Evolutionary conservation across 2,797 vertebrate species (phyloP).

Genomic region (Hydrocynus forskahlii): DNA sequence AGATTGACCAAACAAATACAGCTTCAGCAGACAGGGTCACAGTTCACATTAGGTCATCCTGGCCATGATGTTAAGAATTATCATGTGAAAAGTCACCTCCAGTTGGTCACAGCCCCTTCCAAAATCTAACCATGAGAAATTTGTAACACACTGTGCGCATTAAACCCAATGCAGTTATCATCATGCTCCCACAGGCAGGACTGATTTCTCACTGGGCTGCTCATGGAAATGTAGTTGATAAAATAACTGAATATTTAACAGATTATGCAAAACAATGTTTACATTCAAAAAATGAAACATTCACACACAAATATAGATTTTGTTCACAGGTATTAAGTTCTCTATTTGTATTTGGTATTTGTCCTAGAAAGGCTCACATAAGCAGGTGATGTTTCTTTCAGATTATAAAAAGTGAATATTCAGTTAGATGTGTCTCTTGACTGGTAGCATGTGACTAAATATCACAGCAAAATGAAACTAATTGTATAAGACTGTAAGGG

Average conservation of each 20-base stretch:
- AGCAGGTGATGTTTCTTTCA: no score
- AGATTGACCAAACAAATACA: neutral
- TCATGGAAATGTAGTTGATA: neutral
- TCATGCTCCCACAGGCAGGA: neutral
- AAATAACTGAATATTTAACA: no score
- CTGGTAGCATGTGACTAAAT: no score
- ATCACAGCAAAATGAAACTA: no score
- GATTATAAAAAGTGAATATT: no score
- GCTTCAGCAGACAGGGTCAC: neutral
- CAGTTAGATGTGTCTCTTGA: no score
- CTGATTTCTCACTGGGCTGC: neutral
- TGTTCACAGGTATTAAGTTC: no score
- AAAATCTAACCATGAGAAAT: constrained; percentile 18
- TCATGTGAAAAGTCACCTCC: constrained; percentile 5
- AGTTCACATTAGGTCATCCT: neutral
- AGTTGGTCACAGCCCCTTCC: neutral
- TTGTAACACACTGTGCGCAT: neutral
- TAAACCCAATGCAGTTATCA: neutral
- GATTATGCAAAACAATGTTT: neutral
- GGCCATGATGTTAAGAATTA: neutral
- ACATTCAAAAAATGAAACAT: no score
- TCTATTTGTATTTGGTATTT: no score
- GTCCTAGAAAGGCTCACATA: no score
- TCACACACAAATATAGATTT: no score
- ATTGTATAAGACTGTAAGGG: no score